Conservation (phyloP, 2,888 invertebrate species). For the Andrena haemorrhoa region DNA sequence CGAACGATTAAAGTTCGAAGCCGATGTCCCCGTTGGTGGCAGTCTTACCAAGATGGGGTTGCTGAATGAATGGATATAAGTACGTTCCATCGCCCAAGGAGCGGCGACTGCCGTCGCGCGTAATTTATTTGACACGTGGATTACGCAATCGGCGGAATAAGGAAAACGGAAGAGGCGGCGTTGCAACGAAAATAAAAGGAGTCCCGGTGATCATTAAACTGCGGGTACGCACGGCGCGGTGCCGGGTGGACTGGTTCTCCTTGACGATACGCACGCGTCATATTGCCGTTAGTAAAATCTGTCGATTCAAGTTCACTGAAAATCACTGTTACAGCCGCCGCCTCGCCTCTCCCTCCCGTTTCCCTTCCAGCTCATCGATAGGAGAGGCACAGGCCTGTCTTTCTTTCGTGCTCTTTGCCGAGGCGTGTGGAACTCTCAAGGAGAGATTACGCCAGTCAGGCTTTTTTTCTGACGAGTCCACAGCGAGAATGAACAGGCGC, state of each 20-base stretch:
- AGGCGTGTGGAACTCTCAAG: neutral
- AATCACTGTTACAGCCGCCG: conserved; percentile 42
- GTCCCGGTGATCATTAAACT: conserved; percentile 52
- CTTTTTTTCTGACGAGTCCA: neutral
- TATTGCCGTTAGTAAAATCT: conserved; percentile 63
- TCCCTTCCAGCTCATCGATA: conserved; percentile 1
- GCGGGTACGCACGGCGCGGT: conserved; percentile 11
- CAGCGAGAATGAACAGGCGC: neutral
- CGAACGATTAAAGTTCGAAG: too few relatives aligned
- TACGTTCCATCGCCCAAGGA: too few relatives aligned
- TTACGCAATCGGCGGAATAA: conserved; percentile 49
- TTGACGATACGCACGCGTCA: conserved; percentile 62
- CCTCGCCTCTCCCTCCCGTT: neutral
- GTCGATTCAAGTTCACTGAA: conserved; percentile 53
- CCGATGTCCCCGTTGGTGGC: too few relatives aligned
- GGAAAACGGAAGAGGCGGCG: conserved; percentile 56
- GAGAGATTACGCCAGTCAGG: neutral
- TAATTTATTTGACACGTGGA: conserved; percentile 28
- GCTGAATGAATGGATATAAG: too few relatives aligned
- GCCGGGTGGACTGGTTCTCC: conserved; percentile 56
- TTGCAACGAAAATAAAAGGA: conserved; percentile 55
- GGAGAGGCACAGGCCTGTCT: neutral
- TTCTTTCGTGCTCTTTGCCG: conserved; percentile 18
- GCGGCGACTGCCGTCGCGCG: neutral
- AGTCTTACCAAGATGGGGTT: too few relatives aligned